A percentile compares a stretch with the other conserved stretches of the same genome.
These are phyloP conservation scores for Caenorhabditis doughertyi DNA, from an alignment of 2,888 invertebrate species.

Conservation along the genomic window DNA sequence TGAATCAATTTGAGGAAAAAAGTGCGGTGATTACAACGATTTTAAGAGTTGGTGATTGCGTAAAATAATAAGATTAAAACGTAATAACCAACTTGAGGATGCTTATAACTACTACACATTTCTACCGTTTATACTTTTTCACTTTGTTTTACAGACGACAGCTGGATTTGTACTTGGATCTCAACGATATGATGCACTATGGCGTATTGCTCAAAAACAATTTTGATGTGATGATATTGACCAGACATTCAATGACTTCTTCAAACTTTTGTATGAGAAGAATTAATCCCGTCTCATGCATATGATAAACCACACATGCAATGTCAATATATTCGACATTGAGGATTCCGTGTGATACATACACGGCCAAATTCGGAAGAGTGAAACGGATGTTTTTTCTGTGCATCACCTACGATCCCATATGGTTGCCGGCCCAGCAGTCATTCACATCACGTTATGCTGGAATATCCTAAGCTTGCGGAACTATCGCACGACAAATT, in stretches of 20 bases:
- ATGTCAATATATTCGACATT: constrained; percentile 56
- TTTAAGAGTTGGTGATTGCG: no score
- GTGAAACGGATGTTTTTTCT: no score
- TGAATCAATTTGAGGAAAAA: not conserved
- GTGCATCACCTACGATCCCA: no score
- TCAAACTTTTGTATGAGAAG: constrained; percentile 65
- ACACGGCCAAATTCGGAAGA: not conserved
- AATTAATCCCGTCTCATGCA: constrained; percentile 68
- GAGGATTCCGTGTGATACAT: not conserved
- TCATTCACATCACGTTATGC: no score
- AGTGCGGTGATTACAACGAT: not conserved
- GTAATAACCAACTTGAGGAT: not conserved
- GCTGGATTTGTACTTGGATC: constrained; percentile 48
- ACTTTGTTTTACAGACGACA: constrained; percentile 1
- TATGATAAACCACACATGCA: constrained; percentile 54
- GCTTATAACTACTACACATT: not conserved
- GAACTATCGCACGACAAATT: no score
- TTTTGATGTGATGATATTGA: constrained; percentile 49
- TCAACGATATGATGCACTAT: constrained; percentile 56
- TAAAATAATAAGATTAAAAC: no score
- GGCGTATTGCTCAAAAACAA: constrained; percentile 59
- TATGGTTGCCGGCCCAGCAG: no score
- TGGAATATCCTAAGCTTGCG: no score
- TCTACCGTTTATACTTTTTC: not conserved
- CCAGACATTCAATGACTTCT: constrained; percentile 69